Evolutionary conservation across 2,888 invertebrate genomes (phyloP).

Genomic region (Euclidia mi): DNA sequence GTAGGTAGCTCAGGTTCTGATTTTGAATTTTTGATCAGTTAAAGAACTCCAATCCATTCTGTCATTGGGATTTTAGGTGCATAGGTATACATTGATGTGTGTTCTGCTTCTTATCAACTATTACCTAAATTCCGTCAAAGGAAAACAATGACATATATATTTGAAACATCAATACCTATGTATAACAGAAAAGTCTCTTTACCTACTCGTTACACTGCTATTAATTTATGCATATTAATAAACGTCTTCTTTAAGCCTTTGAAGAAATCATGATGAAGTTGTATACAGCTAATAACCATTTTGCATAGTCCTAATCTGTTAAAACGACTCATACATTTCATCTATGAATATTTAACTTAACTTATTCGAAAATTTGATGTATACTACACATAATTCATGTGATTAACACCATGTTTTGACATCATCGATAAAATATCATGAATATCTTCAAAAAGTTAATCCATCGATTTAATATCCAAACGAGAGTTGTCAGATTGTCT

Average conservation of each 20-base stretch:
- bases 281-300: conserved; percentile 32
- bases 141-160: too few species aligned
- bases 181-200: too few species aligned
- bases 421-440: conserved; percentile 51
- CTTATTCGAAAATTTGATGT: conserved; percentile 44
- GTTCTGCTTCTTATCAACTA: too few species aligned
- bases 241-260: conserved; percentile 1
- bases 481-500: conserved; percentile 50
- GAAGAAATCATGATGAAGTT: conserved; percentile 26
- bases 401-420: conserved; percentile 53
- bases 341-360: conserved; percentile 43
- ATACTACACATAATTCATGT: conserved; percentile 44
- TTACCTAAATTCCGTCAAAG: too few species aligned
- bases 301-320: conserved; percentile 34
- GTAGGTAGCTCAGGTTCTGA: too few species aligned
- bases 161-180: too few species aligned
- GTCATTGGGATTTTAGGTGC: too few species aligned
- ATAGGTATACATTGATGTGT: too few species aligned
- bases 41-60: too few species aligned
- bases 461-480: conserved; percentile 50
- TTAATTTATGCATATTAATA: conserved; percentile 1
- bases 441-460: conserved; percentile 48
- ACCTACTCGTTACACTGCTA: too few species aligned
- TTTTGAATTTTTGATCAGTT: too few species aligned
- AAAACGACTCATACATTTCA: conserved; percentile 30